Conservation (phyloP, 2,113 vertebrate species). For the Xerus inauris region DNA sequence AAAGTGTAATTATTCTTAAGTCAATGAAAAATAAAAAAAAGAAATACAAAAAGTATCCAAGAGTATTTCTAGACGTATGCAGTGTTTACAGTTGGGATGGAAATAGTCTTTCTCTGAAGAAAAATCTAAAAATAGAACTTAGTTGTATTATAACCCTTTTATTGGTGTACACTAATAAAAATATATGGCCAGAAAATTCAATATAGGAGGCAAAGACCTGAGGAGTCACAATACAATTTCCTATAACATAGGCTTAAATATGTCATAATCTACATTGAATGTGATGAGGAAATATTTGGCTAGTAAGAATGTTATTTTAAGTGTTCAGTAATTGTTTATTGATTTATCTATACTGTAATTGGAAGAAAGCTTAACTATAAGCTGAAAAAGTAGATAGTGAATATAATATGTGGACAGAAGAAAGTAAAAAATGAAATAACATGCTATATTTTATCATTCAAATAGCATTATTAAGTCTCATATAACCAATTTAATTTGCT, state of each 20-base stretch:
- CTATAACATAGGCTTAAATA: neutral
- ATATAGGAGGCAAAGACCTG: neutral
- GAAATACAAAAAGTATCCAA: neutral
- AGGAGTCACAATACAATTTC: neutral
- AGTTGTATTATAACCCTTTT: neutral
- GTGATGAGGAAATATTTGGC: neutral
- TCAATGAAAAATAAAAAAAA: neutral
- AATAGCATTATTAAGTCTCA: neutral
- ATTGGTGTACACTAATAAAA: conserved; percentile 59
- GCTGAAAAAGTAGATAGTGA: neutral
- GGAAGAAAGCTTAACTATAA: neutral
- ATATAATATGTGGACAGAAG: neutral
- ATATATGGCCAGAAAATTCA: conserved; percentile 54
- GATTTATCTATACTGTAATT: neutral
- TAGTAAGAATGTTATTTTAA: conserved; percentile 24
- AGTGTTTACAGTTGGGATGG: neutral
- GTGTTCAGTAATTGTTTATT: neutral
- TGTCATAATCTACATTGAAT: neutral
- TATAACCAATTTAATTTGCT: conserved; percentile 25
- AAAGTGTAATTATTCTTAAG: conserved; percentile 54
- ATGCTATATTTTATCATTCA: neutral
- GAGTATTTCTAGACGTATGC: conserved; percentile 29
- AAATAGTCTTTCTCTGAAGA: neutral
- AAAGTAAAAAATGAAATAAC: conserved; percentile 27
- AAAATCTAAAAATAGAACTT: conserved; percentile 30